Base-by-base conservation (phyloP, 2,888 invertebrate species). In the Microctonus brassicae region DNA sequence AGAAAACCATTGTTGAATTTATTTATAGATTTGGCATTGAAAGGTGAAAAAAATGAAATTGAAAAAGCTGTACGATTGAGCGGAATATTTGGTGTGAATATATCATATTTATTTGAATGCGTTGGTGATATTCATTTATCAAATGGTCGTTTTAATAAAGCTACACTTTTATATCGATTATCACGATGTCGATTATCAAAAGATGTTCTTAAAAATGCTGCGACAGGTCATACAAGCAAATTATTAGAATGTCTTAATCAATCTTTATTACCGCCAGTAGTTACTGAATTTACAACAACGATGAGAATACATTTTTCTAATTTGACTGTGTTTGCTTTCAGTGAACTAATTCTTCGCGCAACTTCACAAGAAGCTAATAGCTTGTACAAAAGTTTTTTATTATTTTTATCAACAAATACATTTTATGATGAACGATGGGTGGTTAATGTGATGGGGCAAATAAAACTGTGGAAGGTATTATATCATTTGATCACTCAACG, bases 121-220 rank as follows among this genome's bases (percentile, higher is more conserved):
- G 94, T 95, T 34, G 96, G 96, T 0, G 96, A 97, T 87, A 90
- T 94, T 86, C 90, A 95, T 81, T 89, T 97, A 82, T 90, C 93
- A 3, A 91, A 93, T 73, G 93, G 93, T 13, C 92, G 93, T 78
- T 92, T 94, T 73, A 91, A 93, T 63, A 93, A 94, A 73, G 96
- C 97, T 0, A 90, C 94, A 76, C 91, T 94, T 74, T 90, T 96
- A 22, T 97, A 95, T 87, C 94, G 94, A 81, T 90, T 96, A 69
- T 93, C 95, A 0, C 92, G 93, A 88, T 90, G 90, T 81, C 88
- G 89, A 67, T 88, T 92, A 74, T 85, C 91, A 73, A 92, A 91
- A 81, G 88, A 91, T 73, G 90, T 91, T 36, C 87, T 91, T 34
- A 91, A 91, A 82, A 89, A 93, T 80, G 91, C 92, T 58, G 89